phyloP scores from a whole-genome alignment of 2,113 vertebrate species.

The Chrysemys picta region DNA sequence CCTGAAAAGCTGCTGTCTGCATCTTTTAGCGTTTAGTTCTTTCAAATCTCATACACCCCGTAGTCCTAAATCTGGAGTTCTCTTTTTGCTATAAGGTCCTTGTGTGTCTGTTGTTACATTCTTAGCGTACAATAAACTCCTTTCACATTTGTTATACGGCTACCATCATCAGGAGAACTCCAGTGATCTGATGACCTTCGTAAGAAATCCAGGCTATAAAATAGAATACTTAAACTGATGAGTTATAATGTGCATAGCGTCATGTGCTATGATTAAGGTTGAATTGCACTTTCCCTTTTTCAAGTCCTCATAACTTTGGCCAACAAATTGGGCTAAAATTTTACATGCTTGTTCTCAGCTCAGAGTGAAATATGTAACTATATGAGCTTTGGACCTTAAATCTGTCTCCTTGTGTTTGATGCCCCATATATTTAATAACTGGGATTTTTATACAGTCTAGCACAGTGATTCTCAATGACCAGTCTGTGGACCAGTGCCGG shows the following conservation, averaged over 20 bases:
- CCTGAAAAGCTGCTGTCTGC: conserved; percentile 76
- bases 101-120: conserved; percentile 53
- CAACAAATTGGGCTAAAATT: conserved; percentile 54
- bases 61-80: conserved; percentile 56
- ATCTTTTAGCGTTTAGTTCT: conserved; percentile 74
- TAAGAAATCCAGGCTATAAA: conserved; percentile 53
- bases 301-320: conserved; percentile 28
- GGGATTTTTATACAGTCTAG: neutral
- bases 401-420: conserved; percentile 26
- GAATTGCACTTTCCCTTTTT: conserved; percentile 64
- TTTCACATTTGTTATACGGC: conserved; percentile 67
- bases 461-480: neutral
- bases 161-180: conserved; percentile 67
- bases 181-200: conserved; percentile 56
- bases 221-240: conserved; percentile 55
- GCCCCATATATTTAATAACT: conserved; percentile 39
- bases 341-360: conserved; percentile 13
- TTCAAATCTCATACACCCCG: conserved; percentile 72
- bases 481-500: too few species aligned
- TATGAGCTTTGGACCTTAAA: conserved; percentile 29
- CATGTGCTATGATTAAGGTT: conserved; percentile 54
- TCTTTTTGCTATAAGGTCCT: conserved; percentile 40
- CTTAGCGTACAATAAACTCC: conserved; percentile 65
- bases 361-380: conserved; percentile 54
- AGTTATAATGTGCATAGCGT: conserved; percentile 68